Conservation (phyloP, 2,797 vertebrate species). For the Microctenopoma stevenorrisi region DNA sequence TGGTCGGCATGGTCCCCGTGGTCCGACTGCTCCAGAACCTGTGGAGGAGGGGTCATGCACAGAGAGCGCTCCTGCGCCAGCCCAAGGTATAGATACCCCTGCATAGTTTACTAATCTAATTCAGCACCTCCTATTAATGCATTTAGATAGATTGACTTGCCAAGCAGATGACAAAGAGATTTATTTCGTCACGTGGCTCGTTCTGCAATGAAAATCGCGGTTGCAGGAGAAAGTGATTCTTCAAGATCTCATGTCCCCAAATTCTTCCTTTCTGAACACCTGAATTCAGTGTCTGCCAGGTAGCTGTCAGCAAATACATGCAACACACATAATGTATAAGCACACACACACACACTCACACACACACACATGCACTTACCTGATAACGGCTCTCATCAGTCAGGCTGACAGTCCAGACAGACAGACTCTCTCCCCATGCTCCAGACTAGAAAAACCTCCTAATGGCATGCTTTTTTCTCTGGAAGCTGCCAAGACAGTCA, state of each 20-base stretch:
- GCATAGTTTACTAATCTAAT: constrained; percentile 29
- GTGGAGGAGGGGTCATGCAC: constrained; percentile 91
- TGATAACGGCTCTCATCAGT: constrained; percentile 68
- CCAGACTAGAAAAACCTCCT: constrained; percentile 61
- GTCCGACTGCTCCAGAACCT: constrained; percentile 94
- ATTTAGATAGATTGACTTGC: constrained; percentile 25
- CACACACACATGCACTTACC: constrained; percentile 7
- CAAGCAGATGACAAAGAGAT: constrained; percentile 57
- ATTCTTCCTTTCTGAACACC: constrained; percentile 61
- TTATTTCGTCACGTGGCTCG: constrained; percentile 47
- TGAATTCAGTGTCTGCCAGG: constrained; percentile 67
- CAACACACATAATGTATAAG: constrained; percentile 11
- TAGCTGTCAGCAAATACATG: constrained; percentile 59
- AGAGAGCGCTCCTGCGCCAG: constrained; percentile 93
- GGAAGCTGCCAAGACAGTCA: constrained; percentile 64
- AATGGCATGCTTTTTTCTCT: constrained; percentile 52
- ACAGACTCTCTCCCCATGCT: constrained; percentile 67
- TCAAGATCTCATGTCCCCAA: constrained; percentile 46
- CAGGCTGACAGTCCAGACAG: constrained; percentile 72
- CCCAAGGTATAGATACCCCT: constrained; percentile 86
- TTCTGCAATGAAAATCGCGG: constrained; percentile 30
- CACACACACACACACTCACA: constrained; percentile 22
- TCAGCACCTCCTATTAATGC: constrained; percentile 37
- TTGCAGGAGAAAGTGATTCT: constrained; percentile 52
- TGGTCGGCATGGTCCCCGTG: constrained; percentile 95